Evolutionary conservation across 2,888 invertebrate species (phyloP), one percentile per base, ranked within the genome.

Genomic region (Drosophila nigritarsus): DNA sequence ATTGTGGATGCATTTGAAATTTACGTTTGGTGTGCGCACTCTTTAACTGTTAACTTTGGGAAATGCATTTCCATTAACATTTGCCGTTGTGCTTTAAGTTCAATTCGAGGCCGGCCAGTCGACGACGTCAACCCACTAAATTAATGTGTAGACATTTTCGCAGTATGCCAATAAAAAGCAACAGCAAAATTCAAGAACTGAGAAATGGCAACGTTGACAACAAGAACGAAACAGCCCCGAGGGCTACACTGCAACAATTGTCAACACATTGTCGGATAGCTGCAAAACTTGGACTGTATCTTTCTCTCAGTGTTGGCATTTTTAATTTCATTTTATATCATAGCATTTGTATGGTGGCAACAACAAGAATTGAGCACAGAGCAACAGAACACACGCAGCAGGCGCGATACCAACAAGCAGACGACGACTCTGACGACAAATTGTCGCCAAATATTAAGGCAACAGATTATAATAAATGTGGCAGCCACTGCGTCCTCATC

Each of bases 381-480:
- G 34, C 63, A 53, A 62, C 50, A 56, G 20, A 29, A 51, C 73
- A 66, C 50, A 54, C 54, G 54, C 63, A 56, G 42, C 51, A 48
- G 48, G 30, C 60, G 40, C 62, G 64, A 49, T 7, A 20, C 30
- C 30, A 56, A 42, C 56, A 42, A 56, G 48, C 27, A 59, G 61
- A 65, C 70, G 71, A 64, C 70, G 63, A 63, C 73, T 71, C 73
- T 73, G 84, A 80, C 83, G 83, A 89, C 87, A 87, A 87, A 89
- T 87, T 89, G 87, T 87, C 80, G 89, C 85, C 83, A 87, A 87
- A 89, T 84, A 86, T 86, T 88, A 86, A 86, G 86, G 85, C 85
- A 82, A 84, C 84, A 86, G 87, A 87, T 88, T 88, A 88, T 87
- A 87, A 86, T 86, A 87, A 86, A 88, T 84, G 87, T 80, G 85